Evolutionary conservation across 2,888 invertebrate genomes (phyloP).

Genomic region (Metellina segmentata): DNA sequence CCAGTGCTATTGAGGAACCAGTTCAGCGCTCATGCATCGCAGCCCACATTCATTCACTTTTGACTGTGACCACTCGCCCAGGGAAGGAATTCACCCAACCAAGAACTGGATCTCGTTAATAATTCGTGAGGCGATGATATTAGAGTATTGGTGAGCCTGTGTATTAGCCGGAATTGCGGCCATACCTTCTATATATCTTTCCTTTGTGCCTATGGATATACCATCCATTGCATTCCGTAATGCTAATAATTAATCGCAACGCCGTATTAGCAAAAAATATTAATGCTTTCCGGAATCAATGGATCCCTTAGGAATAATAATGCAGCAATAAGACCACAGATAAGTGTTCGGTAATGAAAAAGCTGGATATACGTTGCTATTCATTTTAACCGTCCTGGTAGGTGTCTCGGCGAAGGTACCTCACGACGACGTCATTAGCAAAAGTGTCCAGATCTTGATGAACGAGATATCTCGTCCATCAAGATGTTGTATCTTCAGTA

Average conservation of each 20-base stretch:
- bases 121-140: conserved; percentile 56
- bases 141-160: conserved; percentile 36
- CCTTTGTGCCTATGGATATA: not conserved
- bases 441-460: no score
- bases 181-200: not conserved
- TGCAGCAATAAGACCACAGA: not conserved
- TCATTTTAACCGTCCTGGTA: not conserved
- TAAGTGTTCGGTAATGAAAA: not conserved
- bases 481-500: no score
- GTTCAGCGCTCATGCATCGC: conserved; percentile 45
- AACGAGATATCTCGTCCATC: no score
- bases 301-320: not conserved
- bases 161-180: conserved; percentile 6
- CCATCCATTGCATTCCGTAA: not conserved
- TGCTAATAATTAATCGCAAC: not conserved
- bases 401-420: no score
- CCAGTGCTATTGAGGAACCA: conserved; percentile 47
- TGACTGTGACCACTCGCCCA: conserved; percentile 17
- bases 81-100: conserved; percentile 22
- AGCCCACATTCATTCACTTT: conserved; percentile 13
- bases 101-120: conserved; percentile 62
- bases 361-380: not conserved
- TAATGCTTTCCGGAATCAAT: not conserved
- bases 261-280: not conserved
- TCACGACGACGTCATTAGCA: no score